Conservation (phyloP, 2,888 invertebrate species). For the Diaprepes abbreviatus region DNA sequence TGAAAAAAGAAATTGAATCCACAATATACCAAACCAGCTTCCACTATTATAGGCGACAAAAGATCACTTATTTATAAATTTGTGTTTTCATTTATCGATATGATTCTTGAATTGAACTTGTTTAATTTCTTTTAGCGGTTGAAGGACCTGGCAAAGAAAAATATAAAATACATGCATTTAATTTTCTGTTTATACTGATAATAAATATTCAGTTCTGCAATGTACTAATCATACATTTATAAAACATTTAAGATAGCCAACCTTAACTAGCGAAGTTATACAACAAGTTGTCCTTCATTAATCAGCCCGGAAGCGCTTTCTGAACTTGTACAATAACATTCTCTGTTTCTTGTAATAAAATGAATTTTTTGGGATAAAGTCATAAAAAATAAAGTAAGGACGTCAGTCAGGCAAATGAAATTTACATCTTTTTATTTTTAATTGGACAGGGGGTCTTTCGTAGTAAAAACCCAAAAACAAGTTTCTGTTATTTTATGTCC, state of each 20-base stretch:
- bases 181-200: too few relatives aligned
- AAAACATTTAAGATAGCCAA: not conserved
- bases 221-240: too few relatives aligned
- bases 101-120: too few relatives aligned
- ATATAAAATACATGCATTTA: too few relatives aligned
- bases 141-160: too few relatives aligned
- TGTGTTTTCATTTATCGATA: too few relatives aligned
- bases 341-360: not conserved
- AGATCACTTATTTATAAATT: too few relatives aligned
- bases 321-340: constrained; percentile 25
- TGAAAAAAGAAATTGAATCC: too few relatives aligned
- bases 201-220: too few relatives aligned
- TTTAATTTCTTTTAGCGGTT: too few relatives aligned
- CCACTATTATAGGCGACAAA: too few relatives aligned
- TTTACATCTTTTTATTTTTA: not conserved
- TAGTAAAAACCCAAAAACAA: constrained; percentile 1
- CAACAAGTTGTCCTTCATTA: constrained; percentile 29
- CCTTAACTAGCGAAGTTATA: constrained; percentile 22
- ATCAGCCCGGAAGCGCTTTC: constrained; percentile 26
- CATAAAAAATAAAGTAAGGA: constrained; percentile 5
- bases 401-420: not conserved
- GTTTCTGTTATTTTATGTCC: not conserved
- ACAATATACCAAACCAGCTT: too few relatives aligned
- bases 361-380: constrained; percentile 8
- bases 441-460: not conserved